These are phyloP conservation scores for Brachypodius melanocephalos DNA, from an alignment of 2,113 vertebrate genomes.

Conservation along the genomic window DNA sequence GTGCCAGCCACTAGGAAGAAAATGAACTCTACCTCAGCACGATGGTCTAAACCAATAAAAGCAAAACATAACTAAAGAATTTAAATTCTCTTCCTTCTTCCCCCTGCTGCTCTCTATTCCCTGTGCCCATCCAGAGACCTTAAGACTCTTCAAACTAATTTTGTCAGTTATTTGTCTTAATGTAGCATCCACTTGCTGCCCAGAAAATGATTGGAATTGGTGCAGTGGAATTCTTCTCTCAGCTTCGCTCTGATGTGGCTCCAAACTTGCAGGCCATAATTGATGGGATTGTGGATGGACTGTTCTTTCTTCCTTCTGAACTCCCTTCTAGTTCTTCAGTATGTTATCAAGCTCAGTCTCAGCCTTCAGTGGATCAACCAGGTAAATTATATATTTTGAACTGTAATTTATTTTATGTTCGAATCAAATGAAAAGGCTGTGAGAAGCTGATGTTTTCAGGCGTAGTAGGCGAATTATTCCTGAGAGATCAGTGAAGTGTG, in stretches of 20 bases:
- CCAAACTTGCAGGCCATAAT: slow-evolving; percentile 82
- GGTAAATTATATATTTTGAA: slow-evolving; percentile 61
- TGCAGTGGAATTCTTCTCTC: slow-evolving; percentile 91
- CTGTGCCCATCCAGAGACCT: neutral
- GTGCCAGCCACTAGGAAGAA: neutral
- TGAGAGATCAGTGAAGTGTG: neutral
- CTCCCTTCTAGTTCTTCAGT: slow-evolving; percentile 55
- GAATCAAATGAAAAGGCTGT: neutral
- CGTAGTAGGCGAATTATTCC: accelerated
- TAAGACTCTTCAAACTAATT: neutral
- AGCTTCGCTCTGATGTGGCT: slow-evolving; percentile 85
- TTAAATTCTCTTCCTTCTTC: neutral
- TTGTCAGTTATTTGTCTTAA: slow-evolving; percentile 5
- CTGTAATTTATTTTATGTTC: neutral
- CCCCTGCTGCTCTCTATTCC: neutral
- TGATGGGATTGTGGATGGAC: slow-evolving; percentile 87
- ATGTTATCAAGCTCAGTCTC: slow-evolving; percentile 45
- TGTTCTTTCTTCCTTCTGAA: slow-evolving; percentile 87
- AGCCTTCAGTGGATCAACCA: slow-evolving; percentile 34
- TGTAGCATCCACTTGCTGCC: slow-evolving; percentile 84
- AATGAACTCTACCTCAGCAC: neutral
- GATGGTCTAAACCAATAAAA: neutral
- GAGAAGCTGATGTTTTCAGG: neutral
- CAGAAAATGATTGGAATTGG: slow-evolving; percentile 87
- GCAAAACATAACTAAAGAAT: neutral